Percentiles rank a stretch among this genome's conserved stretches.
These are phyloP conservation scores for Chloroceryle aenea DNA, from an alignment of 2,113 vertebrate genomes.

Conservation along the genomic window DNA sequence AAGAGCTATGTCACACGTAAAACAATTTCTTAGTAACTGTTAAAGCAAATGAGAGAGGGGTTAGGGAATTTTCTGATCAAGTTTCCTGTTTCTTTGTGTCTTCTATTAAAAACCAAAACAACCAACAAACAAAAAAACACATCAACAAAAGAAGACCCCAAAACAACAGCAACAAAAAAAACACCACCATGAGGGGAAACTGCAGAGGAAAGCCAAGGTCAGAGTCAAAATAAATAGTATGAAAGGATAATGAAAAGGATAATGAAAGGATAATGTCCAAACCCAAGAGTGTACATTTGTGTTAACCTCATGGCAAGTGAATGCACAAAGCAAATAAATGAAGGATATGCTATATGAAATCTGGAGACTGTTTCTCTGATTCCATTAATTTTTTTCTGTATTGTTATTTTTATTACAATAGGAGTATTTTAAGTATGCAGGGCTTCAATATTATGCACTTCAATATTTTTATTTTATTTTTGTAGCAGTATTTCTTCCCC, in stretches of 20 bases:
- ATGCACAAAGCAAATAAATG: background rate
- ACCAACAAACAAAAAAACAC: no score
- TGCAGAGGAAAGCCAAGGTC: background rate
- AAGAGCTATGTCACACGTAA: background rate
- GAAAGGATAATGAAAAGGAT: fast-evolving
- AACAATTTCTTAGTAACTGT: background rate
- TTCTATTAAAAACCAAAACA: background rate
- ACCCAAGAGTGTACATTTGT: background rate
- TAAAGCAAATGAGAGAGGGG: background rate
- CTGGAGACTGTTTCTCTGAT: background rate
- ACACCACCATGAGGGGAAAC: background rate
- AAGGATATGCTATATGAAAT: background rate
- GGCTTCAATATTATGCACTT: background rate
- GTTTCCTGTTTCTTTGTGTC: background rate
- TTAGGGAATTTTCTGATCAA: background rate
- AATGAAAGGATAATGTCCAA: background rate
- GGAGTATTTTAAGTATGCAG: background rate
- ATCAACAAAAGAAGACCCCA: no score
- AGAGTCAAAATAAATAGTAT: background rate
- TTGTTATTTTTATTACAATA: background rate
- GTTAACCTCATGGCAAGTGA: background rate
- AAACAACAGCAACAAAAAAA: no score
- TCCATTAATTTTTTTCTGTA: background rate
- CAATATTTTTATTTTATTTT: background rate
- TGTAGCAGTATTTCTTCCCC: background rate